These are phyloP conservation scores for Cladopsammia gracilis DNA, from an alignment of 64 coral and sea anemone species.

Conservation along the genomic window DNA sequence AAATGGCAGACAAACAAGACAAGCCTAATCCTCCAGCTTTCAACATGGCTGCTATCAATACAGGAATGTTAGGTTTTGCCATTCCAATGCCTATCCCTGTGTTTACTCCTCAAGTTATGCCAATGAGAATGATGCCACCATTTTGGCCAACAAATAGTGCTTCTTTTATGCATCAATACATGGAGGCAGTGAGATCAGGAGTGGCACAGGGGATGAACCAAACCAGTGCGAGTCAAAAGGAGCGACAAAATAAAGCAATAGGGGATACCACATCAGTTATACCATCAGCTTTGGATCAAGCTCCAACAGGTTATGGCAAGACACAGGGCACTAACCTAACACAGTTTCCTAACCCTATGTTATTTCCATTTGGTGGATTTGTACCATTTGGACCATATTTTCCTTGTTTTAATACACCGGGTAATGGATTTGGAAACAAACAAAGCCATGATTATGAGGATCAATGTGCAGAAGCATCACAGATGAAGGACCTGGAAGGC, in stretches of 20 bases:
- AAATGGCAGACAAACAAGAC: conserved; percentile 60
- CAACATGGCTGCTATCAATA: conserved; percentile 36
- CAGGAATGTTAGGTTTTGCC: conserved; percentile 61
- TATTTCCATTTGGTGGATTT: conserved; percentile 16
- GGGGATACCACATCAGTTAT: background rate
- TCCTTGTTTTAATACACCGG: background rate
- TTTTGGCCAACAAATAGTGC: conserved; percentile 18
- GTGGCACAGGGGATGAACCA: background rate
- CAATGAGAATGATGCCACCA: conserved; percentile 69
- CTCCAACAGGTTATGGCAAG: background rate
- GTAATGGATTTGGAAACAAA: background rate
- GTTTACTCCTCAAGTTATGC: conserved; percentile 68
- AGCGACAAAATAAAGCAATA: background rate
- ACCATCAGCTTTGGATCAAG: background rate
- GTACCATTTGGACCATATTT: conserved; percentile 32
- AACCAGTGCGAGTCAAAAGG: background rate
- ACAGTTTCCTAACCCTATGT: conserved; percentile 1
- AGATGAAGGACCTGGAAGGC: background rate
- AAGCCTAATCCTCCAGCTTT: conserved; percentile 17
- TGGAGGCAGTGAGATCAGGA: conserved; percentile 24
- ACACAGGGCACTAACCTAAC: background rate
- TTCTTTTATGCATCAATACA: conserved; percentile 46
- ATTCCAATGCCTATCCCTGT: conserved; percentile 69
- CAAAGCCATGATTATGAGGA: background rate
- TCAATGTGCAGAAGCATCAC: background rate